Percentiles rank a stretch among this genome's conserved stretches.
Evolutionary conservation across 1,140 invertebrate species (phyloP).

Genomic region (Drosophila carrolli): DNA sequence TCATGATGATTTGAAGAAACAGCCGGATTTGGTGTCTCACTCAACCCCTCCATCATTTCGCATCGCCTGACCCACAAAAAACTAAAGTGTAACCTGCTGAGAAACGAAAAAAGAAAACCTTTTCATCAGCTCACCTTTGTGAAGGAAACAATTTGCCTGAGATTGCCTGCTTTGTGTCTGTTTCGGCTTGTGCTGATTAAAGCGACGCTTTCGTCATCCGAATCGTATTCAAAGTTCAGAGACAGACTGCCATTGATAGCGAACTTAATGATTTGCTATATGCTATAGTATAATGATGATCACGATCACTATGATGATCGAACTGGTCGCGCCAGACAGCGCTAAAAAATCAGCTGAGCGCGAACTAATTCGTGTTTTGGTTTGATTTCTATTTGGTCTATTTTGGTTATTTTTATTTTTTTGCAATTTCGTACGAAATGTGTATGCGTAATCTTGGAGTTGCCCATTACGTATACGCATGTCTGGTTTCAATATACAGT

Average conservation of each 20-base stretch:
- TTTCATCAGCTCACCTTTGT: conserved; percentile 33
- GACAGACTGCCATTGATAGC: conserved; percentile 17
- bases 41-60: conserved; percentile 7
- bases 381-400: conserved; percentile 18
- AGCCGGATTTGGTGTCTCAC: neutral
- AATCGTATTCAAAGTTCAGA: conserved; percentile 34
- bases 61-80: conserved; percentile 12
- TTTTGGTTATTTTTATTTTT: conserved; percentile 20
- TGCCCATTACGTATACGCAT: conserved; percentile 56
- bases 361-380: conserved; percentile 17
- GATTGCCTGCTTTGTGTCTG: conserved; percentile 41
- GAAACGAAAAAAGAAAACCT: conserved; percentile 2
- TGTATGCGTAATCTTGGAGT: conserved; percentile 56
- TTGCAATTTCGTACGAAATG: conserved; percentile 31
- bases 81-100: neutral
- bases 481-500: neutral
- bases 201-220: conserved; percentile 58
- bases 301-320: conserved; percentile 29
- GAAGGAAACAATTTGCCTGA: conserved; percentile 53
- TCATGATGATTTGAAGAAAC: neutral
- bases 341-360: conserved; percentile 68
- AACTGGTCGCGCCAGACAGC: conserved; percentile 50
- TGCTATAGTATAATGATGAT: conserved; percentile 33
- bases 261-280: conserved; percentile 1
- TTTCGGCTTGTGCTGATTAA: conserved; percentile 14